A percentile compares a stretch with the other conserved stretches of the same genome.
These are phyloP conservation scores for Ceryle rudis DNA, from an alignment of 2,797 vertebrate genomes.

Conservation along the genomic window DNA sequence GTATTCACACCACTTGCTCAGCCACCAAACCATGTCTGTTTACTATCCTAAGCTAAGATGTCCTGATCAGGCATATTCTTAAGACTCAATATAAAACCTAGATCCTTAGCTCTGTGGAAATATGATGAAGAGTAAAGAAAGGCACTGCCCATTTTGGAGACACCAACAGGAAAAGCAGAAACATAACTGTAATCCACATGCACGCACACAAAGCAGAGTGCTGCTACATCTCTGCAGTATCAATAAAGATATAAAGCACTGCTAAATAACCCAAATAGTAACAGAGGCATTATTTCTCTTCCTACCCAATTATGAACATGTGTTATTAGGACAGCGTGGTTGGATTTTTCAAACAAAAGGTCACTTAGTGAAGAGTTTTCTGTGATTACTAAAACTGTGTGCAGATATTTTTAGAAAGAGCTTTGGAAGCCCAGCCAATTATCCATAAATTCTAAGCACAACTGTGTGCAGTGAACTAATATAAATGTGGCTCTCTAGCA, in stretches of 20 bases:
- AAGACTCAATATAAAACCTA: neutral
- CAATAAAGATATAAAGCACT: neutral
- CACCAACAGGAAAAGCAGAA: neutral
- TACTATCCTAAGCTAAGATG: neutral
- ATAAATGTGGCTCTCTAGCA: neutral
- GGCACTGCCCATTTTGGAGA: neutral
- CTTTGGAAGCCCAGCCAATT: slow-evolving; percentile 14
- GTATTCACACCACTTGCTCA: neutral
- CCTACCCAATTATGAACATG: neutral
- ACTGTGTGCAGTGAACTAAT: neutral
- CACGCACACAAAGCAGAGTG: neutral
- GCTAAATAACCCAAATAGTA: neutral
- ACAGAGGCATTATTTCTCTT: neutral
- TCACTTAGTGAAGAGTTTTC: neutral
- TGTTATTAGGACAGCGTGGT: neutral
- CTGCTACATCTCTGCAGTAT: neutral
- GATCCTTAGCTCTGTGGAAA: neutral
- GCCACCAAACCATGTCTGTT: neutral
- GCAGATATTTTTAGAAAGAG: neutral
- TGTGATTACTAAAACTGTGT: neutral
- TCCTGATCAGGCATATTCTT: neutral
- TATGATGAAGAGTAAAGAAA: neutral
- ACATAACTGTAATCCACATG: neutral
- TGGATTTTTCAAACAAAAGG: neutral
- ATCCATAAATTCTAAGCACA: neutral